Evolutionary conservation across 2,113 vertebrate genomes (phyloP).

Genomic region (Tamias sibiricus): DNA sequence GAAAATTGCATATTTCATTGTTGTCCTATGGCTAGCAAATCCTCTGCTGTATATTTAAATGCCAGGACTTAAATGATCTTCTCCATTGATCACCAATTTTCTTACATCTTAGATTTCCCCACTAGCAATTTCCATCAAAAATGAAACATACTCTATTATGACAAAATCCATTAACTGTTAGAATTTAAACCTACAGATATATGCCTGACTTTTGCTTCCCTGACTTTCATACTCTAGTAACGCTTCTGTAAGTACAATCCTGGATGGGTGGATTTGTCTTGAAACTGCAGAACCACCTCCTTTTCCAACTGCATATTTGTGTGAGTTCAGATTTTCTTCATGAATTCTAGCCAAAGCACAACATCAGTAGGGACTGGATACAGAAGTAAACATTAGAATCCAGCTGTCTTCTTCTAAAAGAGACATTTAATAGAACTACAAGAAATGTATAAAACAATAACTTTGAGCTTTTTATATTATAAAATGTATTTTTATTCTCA

Average conservation of each 20-base stretch:
- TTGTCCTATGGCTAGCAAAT: not conserved
- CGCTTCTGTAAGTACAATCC: not conserved
- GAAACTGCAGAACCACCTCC: not conserved
- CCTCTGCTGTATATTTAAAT: not conserved
- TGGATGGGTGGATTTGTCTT: not conserved
- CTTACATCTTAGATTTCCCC: not conserved
- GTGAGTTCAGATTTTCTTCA: not conserved
- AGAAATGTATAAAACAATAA: not conserved
- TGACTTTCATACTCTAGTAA: not conserved
- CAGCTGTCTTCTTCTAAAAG: not conserved
- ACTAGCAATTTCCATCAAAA: not conserved
- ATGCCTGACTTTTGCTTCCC: not conserved
- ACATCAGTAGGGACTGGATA: not conserved
- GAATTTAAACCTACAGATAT: not conserved
- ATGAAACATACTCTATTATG: not conserved
- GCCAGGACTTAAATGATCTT: not conserved
- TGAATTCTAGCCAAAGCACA: not conserved
- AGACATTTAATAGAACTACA: not conserved
- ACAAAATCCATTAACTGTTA: not conserved
- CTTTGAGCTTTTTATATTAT: not conserved
- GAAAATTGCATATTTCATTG: not conserved
- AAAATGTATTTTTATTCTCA: not conserved
- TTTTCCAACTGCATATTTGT: not conserved
- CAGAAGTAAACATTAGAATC: not conserved
- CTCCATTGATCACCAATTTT: not conserved